Base-by-base conservation (phyloP, 92 coral and sea anemone species). In the Epizoanthus ramosus region DNA sequence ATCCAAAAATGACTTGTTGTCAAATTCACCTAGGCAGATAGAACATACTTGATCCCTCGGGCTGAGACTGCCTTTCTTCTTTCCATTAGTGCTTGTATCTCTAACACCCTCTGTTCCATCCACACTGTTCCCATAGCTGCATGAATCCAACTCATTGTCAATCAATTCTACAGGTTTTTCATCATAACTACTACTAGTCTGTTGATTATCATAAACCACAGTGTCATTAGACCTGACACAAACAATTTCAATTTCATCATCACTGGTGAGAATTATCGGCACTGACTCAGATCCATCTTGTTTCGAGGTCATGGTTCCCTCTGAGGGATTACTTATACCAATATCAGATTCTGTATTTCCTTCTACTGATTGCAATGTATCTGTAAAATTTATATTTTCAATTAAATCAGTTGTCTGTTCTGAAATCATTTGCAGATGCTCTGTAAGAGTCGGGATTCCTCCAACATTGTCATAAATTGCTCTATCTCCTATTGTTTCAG, bases 1-100 rank as follows among this genome's bases (percentile, higher is more conserved):
- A 79, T 97, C 99, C 31, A 97, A 74, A 47, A 97, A 97, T 12
- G 99, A 86, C 60, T 95, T 94, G 87, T 97, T 95, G 24, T 94
- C 97, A 87, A 81, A 97, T 63, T 93, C 91, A 70, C 98, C 87
- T 33, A 97, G 94, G 39, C 99, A 97, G 80, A 97, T 95, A 0
- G 99, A 90, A 58, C 99, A 97, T 6, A 92, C 91, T 37, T 81
- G 81, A 37, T 97, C 98, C 79, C 81, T 91, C 28, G 92, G 93
- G 60, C 86, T 87, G 28, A 25, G n/a, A 6, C 69, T 63, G 43
- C 79, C 90, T 6, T 61, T 61, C 65, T 21, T 60, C 41, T 59
- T 77, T 22, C 57, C 25, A 17, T 61, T 77, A 13, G 16, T 22
- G 71, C 43, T 63, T 35, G 39, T 10, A 54, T 24, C 17, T 15